A percentile compares a stretch with the other conserved stretches of the same genome.
Conservation (phyloP, 2,888 invertebrate genomes). For the Gerris lacustris region DNA sequence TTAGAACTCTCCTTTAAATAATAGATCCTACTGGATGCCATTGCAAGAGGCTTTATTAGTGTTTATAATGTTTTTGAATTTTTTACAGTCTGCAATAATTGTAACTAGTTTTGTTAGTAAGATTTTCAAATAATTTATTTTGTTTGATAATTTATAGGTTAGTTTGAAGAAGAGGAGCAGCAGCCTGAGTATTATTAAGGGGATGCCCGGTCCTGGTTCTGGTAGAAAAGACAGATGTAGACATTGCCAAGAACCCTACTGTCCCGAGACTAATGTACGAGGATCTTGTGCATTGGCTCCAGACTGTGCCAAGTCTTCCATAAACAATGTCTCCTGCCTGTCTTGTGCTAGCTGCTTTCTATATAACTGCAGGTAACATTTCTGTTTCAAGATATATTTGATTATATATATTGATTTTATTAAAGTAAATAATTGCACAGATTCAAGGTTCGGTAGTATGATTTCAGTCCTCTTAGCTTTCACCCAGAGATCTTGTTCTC, state of each 20-base stretch:
- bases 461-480: no score
- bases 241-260: conserved; percentile 63
- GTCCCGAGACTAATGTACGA: conserved; percentile 69
- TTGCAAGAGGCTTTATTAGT: no score
- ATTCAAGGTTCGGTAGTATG: no score
- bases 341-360: conserved; percentile 78
- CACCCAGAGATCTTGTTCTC: no score
- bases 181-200: conserved; percentile 37
- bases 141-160: not conserved
- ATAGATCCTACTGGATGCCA: no score
- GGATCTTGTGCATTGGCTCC: conserved; percentile 81
- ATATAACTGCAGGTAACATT: conserved; percentile 70
- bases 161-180: conserved; percentile 22
- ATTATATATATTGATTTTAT: no score
- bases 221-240: conserved; percentile 43
- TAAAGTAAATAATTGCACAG: no score
- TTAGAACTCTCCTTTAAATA: no score
- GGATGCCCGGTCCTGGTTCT: conserved; percentile 38
- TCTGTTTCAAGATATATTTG: no score
- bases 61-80: no score
- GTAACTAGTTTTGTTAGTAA: no score
- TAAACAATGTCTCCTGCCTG: conserved; percentile 72
- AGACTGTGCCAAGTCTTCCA: conserved; percentile 64
- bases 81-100: no score
- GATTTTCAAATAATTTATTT: not conserved